These are phyloP conservation scores for Romanogobio albipinnatus DNA, from an alignment of 2,113 vertebrate species.

Conservation along the genomic window DNA sequence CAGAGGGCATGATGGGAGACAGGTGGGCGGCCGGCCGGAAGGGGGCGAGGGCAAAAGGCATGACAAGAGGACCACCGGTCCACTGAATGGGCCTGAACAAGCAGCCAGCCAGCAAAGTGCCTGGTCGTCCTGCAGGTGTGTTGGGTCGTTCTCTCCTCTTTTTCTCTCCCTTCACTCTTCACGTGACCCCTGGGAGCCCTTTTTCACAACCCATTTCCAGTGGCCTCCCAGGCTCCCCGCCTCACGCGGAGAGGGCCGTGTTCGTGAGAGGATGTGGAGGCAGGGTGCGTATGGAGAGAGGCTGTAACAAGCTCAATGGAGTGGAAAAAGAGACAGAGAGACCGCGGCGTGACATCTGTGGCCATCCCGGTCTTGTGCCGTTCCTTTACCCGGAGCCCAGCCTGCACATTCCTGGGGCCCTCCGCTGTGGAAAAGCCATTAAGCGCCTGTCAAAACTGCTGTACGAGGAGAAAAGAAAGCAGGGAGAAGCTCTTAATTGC, in stretches of 20 bases:
- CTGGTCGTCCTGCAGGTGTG: conserved; percentile 32
- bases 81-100: neutral
- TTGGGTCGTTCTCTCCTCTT: conserved; percentile 18
- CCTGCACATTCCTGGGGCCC: conserved; percentile 25
- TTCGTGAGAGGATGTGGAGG: conserved; percentile 33
- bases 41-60: conserved; percentile 10
- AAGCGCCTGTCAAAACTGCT: conserved; percentile 11
- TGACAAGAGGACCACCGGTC: conserved; percentile 21
- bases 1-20: conserved; percentile 15
- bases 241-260: conserved; percentile 45
- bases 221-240: conserved; percentile 39
- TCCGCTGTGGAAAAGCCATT: conserved; percentile 21
- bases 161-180: conserved; percentile 40
- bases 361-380: conserved; percentile 47
- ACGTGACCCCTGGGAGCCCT: conserved; percentile 54
- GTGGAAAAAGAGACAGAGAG: conserved; percentile 61
- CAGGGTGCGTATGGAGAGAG: conserved; percentile 41
- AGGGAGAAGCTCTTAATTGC: conserved; percentile 1
- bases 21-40: conserved; percentile 19
- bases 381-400: conserved; percentile 23
- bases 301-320: conserved; percentile 66
- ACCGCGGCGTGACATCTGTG: conserved; percentile 55
- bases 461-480: conserved; percentile 7
- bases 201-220: conserved; percentile 64
- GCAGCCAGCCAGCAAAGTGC: neutral